Evolutionary conservation across 2,888 invertebrate genomes (phyloP).

Genomic region (Himalopsyche anomala): DNA sequence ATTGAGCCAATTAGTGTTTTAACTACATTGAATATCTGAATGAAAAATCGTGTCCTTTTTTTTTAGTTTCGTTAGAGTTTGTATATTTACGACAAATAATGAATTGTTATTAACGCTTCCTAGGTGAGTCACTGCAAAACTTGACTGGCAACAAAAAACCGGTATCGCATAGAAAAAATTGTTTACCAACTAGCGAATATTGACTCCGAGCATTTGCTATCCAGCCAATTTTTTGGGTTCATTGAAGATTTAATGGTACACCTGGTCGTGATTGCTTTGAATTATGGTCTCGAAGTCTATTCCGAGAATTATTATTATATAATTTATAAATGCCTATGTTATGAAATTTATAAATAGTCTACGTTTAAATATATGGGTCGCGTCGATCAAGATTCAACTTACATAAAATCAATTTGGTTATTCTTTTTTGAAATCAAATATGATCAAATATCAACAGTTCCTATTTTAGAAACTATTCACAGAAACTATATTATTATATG

Average conservation of each 20-base stretch:
- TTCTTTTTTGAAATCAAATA: too few relatives aligned
- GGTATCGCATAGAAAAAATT: conserved; percentile 21
- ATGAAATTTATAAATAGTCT: background rate
- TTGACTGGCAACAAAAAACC: background rate
- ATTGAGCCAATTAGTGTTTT: conserved; percentile 1
- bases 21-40: conserved; percentile 6
- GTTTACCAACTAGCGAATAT: conserved; percentile 42
- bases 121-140: conserved; percentile 16
- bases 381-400: background rate
- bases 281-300: conserved; percentile 9
- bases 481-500: too few relatives aligned
- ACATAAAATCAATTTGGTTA: too few relatives aligned
- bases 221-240: conserved; percentile 27
- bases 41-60: background rate
- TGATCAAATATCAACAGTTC: too few relatives aligned
- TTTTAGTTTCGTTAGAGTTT: background rate
- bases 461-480: too few relatives aligned
- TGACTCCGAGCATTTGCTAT: conserved; percentile 22
- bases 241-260: conserved; percentile 24
- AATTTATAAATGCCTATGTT: background rate
- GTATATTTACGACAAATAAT: conserved; percentile 18
- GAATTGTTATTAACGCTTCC: conserved; percentile 18
- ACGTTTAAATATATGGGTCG: conserved; percentile 10
- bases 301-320: conserved; percentile 2
- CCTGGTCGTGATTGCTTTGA: conserved; percentile 38